Evolutionary conservation across 2,797 vertebrate species (phyloP), one percentile per base, ranked within the genome.

Genomic region (Pangasius macronema): DNA sequence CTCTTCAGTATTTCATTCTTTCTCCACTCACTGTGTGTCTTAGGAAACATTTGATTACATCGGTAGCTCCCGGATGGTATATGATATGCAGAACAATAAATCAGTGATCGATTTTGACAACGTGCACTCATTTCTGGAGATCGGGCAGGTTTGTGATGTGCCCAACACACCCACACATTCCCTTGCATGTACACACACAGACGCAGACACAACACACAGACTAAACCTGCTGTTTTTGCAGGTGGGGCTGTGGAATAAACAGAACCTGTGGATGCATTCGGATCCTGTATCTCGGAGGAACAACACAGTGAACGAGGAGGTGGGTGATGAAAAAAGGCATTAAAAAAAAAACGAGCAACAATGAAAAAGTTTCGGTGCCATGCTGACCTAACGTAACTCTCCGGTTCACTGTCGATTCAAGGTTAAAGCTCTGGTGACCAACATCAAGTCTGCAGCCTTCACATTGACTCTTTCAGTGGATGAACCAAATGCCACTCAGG

Each of bases 31-130:
- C 59, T 73, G 51, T 22, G 55, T 75, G 18, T 85, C 57, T 24
- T 49, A 99, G 98, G 98, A 99, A 92, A 95, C 96, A 0, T 99
- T 99, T 57, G 98, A 99, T 92, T 99, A 99, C 96, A 99, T 99
- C 3, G 98, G 98, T 92, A 99, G 98, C 79, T 99, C 98, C 0
- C 95, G 96, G 36, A 97, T 99, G 97, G 98, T 99, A 24, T 99
- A 96, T 0, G 98, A 99, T 30, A 99, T 99, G 98, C 92, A 97
- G 86, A 96, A 94, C 0, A 94, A 94, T 0, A 94, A 95, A n/a
- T 99, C 98, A 59, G 94, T 96, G 0, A 87, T 99, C 55, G 93
- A 94, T 42, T 90, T 99, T 88, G 95, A 97, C n/a, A 99, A 98
- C 85, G 91, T 99, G 27, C 95, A 98, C 85, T 96, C 97, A 0